A percentile compares a stretch with the other conserved stretches of the same genome.
Evolutionary conservation across 2,113 vertebrate genomes (phyloP).

Genomic region (Suncus etruscus): DNA sequence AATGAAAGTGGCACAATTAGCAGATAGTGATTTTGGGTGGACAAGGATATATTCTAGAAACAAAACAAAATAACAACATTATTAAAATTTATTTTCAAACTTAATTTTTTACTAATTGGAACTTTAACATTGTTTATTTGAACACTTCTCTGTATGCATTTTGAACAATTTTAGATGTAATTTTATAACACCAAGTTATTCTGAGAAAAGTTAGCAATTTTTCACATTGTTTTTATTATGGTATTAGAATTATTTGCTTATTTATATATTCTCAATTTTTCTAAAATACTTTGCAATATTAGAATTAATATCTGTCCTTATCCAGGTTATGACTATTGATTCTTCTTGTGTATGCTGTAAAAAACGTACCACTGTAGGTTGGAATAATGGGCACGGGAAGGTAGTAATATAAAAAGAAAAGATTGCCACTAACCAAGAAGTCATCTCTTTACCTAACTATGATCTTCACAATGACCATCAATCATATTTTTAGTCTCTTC

Average conservation of each 20-base stretch:
- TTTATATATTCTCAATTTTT: not conserved
- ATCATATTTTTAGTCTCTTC: not conserved
- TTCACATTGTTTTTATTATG: not conserved
- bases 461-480: not conserved
- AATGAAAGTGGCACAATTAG: not conserved
- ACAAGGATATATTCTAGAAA: too few species aligned
- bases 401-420: accelerated
- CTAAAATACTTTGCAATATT: not conserved
- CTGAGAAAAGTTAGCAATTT: not conserved
- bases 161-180: not conserved
- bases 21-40: too few species aligned
- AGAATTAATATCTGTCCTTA: not conserved
- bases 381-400: not conserved
- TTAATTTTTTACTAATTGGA: not conserved
- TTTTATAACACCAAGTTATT: not conserved
- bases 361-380: accelerated
- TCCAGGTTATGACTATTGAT: not conserved
- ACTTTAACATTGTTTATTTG: not conserved
- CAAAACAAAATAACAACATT: too few species aligned
- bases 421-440: not conserved
- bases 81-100: not conserved
- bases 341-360: accelerated
- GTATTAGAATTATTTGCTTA: not conserved
- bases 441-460: not conserved
- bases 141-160: accelerated